Evolutionary conservation across 92 coral and sea anemone genomes (phyloP).

Genomic region (Epizoanthus stellaris): DNA sequence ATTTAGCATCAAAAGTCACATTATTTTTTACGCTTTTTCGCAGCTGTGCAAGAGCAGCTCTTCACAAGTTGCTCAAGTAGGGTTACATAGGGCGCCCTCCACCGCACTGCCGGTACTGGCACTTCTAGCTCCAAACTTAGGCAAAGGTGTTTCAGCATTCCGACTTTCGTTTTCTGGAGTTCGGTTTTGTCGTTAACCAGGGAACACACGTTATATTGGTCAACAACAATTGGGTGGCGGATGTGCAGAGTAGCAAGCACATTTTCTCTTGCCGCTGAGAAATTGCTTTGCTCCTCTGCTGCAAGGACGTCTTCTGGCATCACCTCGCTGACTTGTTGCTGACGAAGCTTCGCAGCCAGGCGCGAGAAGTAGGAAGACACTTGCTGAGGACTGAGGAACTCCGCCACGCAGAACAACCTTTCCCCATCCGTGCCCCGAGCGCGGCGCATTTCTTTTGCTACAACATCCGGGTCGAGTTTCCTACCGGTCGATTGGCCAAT

Average conservation of each 20-base stretch:
- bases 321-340: constrained; percentile 1
- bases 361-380: too few species aligned
- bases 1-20: too few species aligned
- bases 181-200: constrained; percentile 14
- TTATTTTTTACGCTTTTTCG: too few species aligned
- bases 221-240: constrained; percentile 43
- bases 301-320: constrained; percentile 17
- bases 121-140: not conserved
- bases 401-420: too few species aligned
- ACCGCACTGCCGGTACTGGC: constrained; percentile 1
- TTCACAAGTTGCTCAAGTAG: not conserved
- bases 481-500: too few species aligned
- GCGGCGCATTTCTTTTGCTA: too few species aligned
- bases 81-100: constrained; percentile 1
- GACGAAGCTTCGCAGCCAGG: too few species aligned
- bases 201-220: constrained; percentile 25
- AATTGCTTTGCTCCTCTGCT: constrained; percentile 54
- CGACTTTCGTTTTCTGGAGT: not conserved
- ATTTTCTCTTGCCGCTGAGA: constrained; percentile 6
- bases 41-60: too few species aligned
- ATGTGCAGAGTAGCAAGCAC: constrained; percentile 39
- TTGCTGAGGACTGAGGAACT: too few species aligned
- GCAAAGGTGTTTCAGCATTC: constrained; percentile 5
- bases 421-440: too few species aligned
- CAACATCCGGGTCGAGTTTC: too few species aligned